These are phyloP conservation scores for Nomada lathburiana DNA, from an alignment of 2,888 invertebrate genomes.

Conservation along the genomic window DNA sequence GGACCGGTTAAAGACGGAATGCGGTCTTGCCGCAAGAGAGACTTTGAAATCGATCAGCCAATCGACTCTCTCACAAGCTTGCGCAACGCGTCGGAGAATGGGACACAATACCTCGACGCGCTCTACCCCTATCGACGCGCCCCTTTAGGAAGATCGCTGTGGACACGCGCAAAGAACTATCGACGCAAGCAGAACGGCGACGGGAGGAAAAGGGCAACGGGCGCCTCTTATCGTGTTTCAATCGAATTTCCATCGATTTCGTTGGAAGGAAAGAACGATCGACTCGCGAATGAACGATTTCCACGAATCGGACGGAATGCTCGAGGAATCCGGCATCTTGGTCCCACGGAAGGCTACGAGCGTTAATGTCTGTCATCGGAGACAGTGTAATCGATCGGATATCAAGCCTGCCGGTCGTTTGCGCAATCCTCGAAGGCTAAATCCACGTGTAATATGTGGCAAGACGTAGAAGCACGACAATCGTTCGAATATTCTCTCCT, in stretches of 20 bases:
- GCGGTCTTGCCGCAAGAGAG: constrained; percentile 78
- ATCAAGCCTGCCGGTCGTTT: constrained; percentile 33
- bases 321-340: background rate
- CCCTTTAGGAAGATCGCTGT: constrained; percentile 27
- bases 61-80: constrained; percentile 65
- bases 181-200: background rate
- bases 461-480: constrained; percentile 29
- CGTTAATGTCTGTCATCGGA: constrained; percentile 51
- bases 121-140: constrained; percentile 34
- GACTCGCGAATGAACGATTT: background rate
- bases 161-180: constrained; percentile 47
- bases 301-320: background rate
- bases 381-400: constrained; percentile 47
- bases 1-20: constrained; percentile 79
- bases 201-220: no score
- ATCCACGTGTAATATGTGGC: constrained; percentile 33
- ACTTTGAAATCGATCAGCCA: constrained; percentile 79
- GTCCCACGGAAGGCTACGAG: constrained; percentile 5
- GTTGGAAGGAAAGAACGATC: background rate
- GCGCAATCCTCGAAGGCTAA: constrained; percentile 46
- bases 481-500: constrained; percentile 68
- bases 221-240: no score
- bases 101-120: constrained; percentile 55
- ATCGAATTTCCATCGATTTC: background rate
- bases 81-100: constrained; percentile 63